Evolutionary conservation across 1,140 invertebrate genomes (phyloP), one percentile per base, ranked within the genome.

Genomic region (Orchesella cincta): DNA sequence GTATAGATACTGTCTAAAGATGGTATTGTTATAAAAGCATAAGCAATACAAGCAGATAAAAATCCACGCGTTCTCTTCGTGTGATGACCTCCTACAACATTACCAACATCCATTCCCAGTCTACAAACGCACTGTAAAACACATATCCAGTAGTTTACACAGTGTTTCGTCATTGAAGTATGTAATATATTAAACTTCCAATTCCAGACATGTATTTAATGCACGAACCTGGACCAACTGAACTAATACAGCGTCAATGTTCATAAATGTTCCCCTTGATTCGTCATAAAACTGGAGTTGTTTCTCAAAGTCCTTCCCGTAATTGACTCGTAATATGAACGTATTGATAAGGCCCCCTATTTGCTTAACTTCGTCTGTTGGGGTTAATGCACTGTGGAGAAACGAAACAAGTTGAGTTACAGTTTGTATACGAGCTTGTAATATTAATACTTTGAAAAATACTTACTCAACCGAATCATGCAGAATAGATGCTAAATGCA

Each of bases 201-300:
- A 20, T 46, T 46, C 26, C 54, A 57, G 12, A 57, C n/a, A 57
- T 14, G 79, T 83, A 85, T 57, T 57, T 3, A 3, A 57, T 18
- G 23, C 54, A 57, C 12, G 3, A 86, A 94, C 93, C 85, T 97
- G 94, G 26, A 98, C 91, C 33, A 98, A 87, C 54, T 94, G 90
- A 23, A 91, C 87, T 73, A 96, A 90, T 23, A 98, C 93, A 1
- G 90, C 85, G 84, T 98, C 96, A 31, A 98, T 88, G 87, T 97
- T 97, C 31, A 92, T 91, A 86, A 97, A 98, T 0, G 91, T 89
- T 28, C 92, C 91, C 78, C 97, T 88, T 16, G 94, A 92, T 85
- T 98, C 95, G 1, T 94, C 95, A 86, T 95, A 98, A 87, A 98
- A 98, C 84, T 90, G 92, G 1, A 98, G 87, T 84, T 97, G 94